Base-by-base conservation (phyloP, 2,888 invertebrate species). In the Leucoma salicis region DNA sequence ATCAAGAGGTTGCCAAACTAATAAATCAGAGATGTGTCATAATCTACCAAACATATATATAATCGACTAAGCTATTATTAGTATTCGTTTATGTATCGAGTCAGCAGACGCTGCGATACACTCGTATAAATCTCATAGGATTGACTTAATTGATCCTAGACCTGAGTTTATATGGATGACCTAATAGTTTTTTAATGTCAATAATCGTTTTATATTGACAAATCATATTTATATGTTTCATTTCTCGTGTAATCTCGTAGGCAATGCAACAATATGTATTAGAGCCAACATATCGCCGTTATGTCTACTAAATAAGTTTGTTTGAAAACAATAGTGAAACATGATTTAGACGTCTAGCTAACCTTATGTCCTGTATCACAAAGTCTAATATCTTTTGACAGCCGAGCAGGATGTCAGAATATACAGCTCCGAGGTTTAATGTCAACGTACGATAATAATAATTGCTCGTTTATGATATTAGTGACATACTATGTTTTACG, bases 371-470 rank as follows among this genome's bases (percentile, higher is more conserved):
- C 6, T 14, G 2, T 13, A 12, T 3, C 12, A 29, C 13, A 29
- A 13, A 13, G 16, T 41, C 36, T 29, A 34, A 14, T 38, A 37
- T 52, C 10, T 25, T 10, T 6, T 42, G 42, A 39, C 34, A 38
- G 15, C 46, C 31, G 15, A 34, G 43, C 63, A 60, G 60, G 60
- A 60, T 60, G 60, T 49, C 48, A 15, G 6, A 40, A 53, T 52
- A 51, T 35, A 42, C 8, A 39, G 42, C 13, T 51, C 48, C 53
- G 53, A 51, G 44, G 36, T 55, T 51, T 54, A 62, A 63, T 66
- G 67, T 70, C 69, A 68, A 60, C 54, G 65, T 40, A 61, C 67
- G 69, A 68, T 69, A 62, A 31, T 41, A 63, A 52, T 63, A 45
- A 60, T 52, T 49, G 48, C 39, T 46, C 24, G 41, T 51, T 60